Conservation (phyloP, 2,113 vertebrate genomes). For the Cardinalis cardinalis region DNA sequence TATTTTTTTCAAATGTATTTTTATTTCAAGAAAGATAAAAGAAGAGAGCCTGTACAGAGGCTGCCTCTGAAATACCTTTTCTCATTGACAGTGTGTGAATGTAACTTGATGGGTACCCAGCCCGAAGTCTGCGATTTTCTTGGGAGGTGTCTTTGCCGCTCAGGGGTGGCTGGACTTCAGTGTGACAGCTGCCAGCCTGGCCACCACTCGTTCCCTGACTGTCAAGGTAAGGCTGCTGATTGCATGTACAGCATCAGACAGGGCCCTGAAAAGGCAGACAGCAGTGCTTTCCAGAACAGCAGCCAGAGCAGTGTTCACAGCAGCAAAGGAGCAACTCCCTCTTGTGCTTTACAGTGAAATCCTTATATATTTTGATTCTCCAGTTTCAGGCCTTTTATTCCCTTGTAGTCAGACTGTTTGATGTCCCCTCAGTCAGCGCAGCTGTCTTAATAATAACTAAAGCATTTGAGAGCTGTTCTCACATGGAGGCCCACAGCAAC, state of each 20-base stretch:
- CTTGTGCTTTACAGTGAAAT: neutral
- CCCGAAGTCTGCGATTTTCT: conserved; percentile 70
- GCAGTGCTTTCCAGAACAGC: neutral
- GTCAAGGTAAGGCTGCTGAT: conserved; percentile 72
- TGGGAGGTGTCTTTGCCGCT: conserved; percentile 82
- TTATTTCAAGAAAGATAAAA: neutral
- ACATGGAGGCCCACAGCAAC: neutral
- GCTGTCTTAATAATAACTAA: neutral
- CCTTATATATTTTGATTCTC: neutral
- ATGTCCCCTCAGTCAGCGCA: neutral
- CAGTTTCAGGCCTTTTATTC: neutral
- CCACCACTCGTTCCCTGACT: conserved; percentile 81
- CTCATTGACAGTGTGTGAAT: conserved; percentile 76
- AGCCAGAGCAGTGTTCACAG: neutral
- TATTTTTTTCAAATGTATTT: neutral
- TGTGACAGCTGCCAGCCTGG: conserved; percentile 80
- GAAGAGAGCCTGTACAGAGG: neutral
- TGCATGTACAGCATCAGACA: neutral
- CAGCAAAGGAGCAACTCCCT: neutral
- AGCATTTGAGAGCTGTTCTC: neutral
- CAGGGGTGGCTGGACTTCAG: conserved; percentile 67
- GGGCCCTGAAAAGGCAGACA: neutral
- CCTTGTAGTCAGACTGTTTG: neutral
- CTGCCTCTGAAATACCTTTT: neutral
- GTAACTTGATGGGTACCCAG: conserved; percentile 75